These are phyloP conservation scores for Leptosomus discolor DNA, from an alignment of 2,113 vertebrate species.

Conservation along the genomic window DNA sequence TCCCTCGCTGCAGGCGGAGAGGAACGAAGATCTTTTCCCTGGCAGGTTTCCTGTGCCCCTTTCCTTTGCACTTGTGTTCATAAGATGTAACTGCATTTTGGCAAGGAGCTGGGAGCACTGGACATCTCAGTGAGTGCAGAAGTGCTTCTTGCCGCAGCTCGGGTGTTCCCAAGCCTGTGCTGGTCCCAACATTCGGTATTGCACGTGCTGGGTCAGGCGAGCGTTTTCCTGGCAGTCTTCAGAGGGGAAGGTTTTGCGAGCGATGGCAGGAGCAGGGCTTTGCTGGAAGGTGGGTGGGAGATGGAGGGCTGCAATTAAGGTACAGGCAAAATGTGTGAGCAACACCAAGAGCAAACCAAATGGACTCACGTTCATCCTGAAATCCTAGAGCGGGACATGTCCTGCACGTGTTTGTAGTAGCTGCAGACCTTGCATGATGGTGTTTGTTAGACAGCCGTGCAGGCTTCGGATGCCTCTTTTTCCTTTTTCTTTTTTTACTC, in stretches of 20 bases:
- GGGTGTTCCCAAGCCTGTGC: neutral
- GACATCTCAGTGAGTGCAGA: neutral
- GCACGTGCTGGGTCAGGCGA: fast-evolving
- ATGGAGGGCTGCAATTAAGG: fast-evolving
- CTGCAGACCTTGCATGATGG: neutral
- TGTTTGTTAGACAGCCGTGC: neutral
- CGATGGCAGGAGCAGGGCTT: neutral
- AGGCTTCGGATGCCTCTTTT: neutral
- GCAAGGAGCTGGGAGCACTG: fast-evolving
- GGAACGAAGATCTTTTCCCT: fast-evolving
- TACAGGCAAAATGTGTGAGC: neutral
- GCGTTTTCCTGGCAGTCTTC: neutral
- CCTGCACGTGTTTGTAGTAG: neutral
- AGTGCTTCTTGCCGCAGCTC: neutral
- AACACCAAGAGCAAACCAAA: neutral
- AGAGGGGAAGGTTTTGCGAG: neutral
- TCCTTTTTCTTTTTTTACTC: neutral
- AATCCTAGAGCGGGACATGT: fast-evolving
- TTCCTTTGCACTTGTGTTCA: neutral
- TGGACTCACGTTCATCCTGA: neutral
- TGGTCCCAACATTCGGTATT: fast-evolving
- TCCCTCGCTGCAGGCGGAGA: fast-evolving
- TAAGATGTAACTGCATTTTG: neutral
- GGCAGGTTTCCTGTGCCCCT: fast-evolving
- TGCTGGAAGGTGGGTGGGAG: neutral